Evolutionary conservation across 2,888 invertebrate genomes (phyloP).

Genomic region (Ptychoptera contaminata): DNA sequence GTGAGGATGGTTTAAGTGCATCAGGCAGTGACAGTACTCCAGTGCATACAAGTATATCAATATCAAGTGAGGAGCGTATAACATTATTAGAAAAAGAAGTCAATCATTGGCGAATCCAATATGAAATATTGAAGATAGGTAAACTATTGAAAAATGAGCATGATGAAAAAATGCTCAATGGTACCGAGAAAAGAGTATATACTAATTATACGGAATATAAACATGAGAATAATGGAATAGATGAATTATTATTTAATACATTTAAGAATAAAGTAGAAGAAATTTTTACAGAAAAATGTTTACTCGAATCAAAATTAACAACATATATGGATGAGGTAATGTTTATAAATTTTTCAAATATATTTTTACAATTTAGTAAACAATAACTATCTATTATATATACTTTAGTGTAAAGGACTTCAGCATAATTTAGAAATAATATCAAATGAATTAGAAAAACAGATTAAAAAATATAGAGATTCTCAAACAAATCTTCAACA

Average conservation of each 20-base stretch:
- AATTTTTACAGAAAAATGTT: slow-evolving; percentile 22
- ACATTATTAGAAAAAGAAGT: slow-evolving; percentile 45
- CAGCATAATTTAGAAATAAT: slow-evolving; percentile 35
- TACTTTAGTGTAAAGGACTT: slow-evolving; percentile 22
- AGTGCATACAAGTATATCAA: slow-evolving; percentile 12
- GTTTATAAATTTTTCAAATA: too few relatives aligned
- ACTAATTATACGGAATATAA: neutral
- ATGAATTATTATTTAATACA: slow-evolving; percentile 25
- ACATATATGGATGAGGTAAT: slow-evolving; percentile 30
- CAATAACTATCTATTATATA: too few relatives aligned
- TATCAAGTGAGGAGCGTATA: slow-evolving; percentile 26
- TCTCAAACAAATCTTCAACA: slow-evolving; percentile 31
- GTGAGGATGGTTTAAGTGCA: slow-evolving; percentile 44
- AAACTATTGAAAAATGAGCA: slow-evolving; percentile 24
- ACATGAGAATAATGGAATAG: slow-evolving; percentile 13
- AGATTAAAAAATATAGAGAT: slow-evolving; percentile 38
- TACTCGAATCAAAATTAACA: slow-evolving; percentile 24
- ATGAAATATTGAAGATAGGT: slow-evolving; percentile 45
- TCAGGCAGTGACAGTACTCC: slow-evolving; percentile 29
- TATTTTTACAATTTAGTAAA: too few relatives aligned
- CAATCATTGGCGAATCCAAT: slow-evolving; percentile 57
- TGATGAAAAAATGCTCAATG: slow-evolving; percentile 13
- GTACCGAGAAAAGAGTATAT: neutral
- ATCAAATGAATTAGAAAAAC: slow-evolving; percentile 31
- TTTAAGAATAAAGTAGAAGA: slow-evolving; percentile 28